These are phyloP conservation scores for Aptenodytes patagonicus DNA, from an alignment of 2,113 vertebrate species.

Conservation along the genomic window DNA sequence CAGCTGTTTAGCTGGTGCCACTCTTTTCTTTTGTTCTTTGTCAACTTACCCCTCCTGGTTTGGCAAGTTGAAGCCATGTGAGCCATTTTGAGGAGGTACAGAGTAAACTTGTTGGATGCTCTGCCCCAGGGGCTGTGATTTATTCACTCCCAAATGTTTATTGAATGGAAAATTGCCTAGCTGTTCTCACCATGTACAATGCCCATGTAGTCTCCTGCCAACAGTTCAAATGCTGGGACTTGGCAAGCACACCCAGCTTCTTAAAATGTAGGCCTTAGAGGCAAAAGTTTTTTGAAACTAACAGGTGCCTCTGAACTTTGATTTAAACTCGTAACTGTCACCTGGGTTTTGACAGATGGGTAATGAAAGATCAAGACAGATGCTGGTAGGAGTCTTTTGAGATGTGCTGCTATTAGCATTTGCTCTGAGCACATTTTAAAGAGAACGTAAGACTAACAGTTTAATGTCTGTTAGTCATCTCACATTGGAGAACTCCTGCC, in stretches of 20 bases:
- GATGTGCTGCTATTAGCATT: constrained; percentile 57
- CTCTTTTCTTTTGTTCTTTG: neutral
- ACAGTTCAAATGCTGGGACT: neutral
- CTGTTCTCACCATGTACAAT: neutral
- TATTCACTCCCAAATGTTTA: neutral
- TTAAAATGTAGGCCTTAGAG: constrained; percentile 3
- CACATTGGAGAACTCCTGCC: constrained; percentile 11
- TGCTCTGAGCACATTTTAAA: constrained; percentile 39
- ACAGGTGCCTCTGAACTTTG: constrained; percentile 40
- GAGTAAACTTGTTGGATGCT: neutral
- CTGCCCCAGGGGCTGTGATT: neutral
- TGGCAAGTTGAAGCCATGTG: neutral
- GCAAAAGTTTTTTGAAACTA: constrained; percentile 29
- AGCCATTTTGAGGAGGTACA: neutral
- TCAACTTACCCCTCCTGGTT: neutral
- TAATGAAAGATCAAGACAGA: constrained; percentile 61
- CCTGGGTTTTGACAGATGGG: constrained; percentile 53
- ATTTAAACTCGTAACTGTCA: constrained; percentile 44
- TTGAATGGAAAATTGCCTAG: neutral
- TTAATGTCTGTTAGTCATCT: constrained; percentile 61
- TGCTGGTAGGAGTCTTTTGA: constrained; percentile 47
- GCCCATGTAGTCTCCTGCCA: neutral
- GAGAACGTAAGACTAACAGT: constrained; percentile 43
- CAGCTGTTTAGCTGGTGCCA: neutral
- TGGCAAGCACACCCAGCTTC: neutral